Evolutionary conservation across 1,140 invertebrate genomes (phyloP).

Genomic region (Adoxophyes honmai): DNA sequence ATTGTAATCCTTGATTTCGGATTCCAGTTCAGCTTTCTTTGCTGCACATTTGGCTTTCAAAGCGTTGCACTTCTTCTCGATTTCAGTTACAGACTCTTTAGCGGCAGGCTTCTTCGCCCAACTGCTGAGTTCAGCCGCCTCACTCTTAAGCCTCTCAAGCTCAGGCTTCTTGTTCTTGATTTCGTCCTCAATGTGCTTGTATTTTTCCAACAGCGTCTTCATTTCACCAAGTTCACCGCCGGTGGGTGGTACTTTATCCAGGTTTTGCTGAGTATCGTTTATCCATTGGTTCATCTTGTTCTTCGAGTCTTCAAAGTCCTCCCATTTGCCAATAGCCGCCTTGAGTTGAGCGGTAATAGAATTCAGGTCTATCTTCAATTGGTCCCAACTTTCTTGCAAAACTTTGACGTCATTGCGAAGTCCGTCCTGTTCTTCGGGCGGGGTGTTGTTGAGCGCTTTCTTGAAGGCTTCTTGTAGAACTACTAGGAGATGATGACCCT

Average conservation of each 20-base stretch:
- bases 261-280: constrained; percentile 79
- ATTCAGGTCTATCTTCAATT: constrained; percentile 88
- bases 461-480: constrained; percentile 89
- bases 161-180: constrained; percentile 85
- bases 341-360: constrained; percentile 87
- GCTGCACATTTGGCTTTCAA: constrained; percentile 79
- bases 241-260: constrained; percentile 81
- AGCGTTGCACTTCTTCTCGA: constrained; percentile 82
- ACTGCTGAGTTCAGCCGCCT: constrained; percentile 84
- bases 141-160: constrained; percentile 82
- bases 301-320: constrained; percentile 87
- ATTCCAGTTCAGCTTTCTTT: constrained; percentile 82
- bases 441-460: constrained; percentile 89
- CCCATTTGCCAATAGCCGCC: constrained; percentile 86
- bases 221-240: constrained; percentile 93
- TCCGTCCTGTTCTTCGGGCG: constrained; percentile 87
- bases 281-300: constrained; percentile 85
- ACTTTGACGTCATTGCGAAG: constrained; percentile 85
- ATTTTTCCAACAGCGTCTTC: constrained; percentile 92
- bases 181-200: constrained; percentile 86
- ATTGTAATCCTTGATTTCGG: constrained; percentile 90
- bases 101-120: constrained; percentile 83
- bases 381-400: constrained; percentile 89
- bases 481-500: constrained; percentile 91
- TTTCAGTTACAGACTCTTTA: constrained; percentile 79